These are phyloP conservation scores for Clarias macrocephalus DNA, from an alignment of 2,113 vertebrate species.

Conservation along the genomic window DNA sequence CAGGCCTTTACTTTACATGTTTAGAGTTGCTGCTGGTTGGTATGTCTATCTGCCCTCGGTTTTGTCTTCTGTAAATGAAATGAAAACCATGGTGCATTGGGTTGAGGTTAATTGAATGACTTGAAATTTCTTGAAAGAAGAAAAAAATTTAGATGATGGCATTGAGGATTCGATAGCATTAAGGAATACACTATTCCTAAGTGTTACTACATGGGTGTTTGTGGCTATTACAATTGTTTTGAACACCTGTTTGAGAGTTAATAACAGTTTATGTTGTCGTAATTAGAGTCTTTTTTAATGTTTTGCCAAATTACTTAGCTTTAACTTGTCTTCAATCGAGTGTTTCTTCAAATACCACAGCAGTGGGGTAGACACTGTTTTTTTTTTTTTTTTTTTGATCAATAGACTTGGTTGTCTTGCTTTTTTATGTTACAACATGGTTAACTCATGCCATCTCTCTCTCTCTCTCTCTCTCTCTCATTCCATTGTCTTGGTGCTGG, in stretches of 20 bases:
- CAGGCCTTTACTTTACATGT: too few relatives aligned
- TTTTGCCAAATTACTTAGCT: background rate
- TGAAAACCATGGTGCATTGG: too few relatives aligned
- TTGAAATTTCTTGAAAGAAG: background rate
- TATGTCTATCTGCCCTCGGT: too few relatives aligned
- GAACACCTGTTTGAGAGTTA: background rate
- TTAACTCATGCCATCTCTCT: conserved; percentile 55
- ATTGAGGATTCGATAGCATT: background rate
- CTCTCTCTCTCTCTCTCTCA: background rate
- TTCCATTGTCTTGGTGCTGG: background rate
- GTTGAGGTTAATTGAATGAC: too few relatives aligned
- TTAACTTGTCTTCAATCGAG: background rate
- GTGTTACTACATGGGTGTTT: background rate
- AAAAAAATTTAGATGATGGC: background rate
- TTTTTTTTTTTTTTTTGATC: conserved; percentile 66
- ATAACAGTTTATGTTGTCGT: background rate
- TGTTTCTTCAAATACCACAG: conserved; percentile 29
- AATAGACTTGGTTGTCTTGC: conserved; percentile 54
- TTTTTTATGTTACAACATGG: conserved; percentile 56
- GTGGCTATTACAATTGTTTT: conserved; percentile 8
- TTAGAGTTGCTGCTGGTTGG: too few relatives aligned
- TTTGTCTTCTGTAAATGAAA: too few relatives aligned
- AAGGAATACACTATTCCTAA: background rate
- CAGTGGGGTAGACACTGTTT: conserved; percentile 28
- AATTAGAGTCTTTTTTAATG: conserved; percentile 5